These are phyloP conservation scores for Phytoseiulus persimilis DNA, from an alignment of 2,888 invertebrate genomes.

Conservation along the genomic window DNA sequence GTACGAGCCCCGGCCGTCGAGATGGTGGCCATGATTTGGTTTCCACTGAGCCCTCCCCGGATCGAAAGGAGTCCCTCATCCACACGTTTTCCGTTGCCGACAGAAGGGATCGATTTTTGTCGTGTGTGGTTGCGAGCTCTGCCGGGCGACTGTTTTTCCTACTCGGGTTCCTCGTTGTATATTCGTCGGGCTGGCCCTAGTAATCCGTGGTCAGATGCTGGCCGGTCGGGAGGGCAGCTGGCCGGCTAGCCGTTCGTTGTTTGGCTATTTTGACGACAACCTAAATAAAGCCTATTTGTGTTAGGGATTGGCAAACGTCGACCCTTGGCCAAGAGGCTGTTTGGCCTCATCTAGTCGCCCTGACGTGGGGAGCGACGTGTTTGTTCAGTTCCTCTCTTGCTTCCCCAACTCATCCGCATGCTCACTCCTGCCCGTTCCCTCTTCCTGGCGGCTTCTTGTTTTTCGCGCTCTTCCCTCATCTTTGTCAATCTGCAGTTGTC, in stretches of 20 bases:
- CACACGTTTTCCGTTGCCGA: background rate
- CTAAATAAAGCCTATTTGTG: conserved; percentile 39
- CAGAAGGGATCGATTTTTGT: background rate
- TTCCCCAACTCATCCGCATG: background rate
- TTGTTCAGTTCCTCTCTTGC: background rate
- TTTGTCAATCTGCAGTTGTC: background rate
- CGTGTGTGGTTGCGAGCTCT: background rate
- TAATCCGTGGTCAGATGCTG: background rate
- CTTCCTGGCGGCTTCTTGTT: background rate
- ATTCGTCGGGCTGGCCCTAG: background rate
- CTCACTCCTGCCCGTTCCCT: background rate
- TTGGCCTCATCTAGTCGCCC: background rate
- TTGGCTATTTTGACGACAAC: conserved; percentile 30
- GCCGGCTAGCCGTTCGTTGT: background rate
- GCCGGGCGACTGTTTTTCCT: background rate
- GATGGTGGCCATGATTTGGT: too few species aligned
- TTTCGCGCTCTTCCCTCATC: background rate
- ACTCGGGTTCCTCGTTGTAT: background rate
- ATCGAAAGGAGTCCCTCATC: background rate
- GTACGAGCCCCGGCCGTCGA: too few species aligned
- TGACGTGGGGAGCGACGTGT: background rate
- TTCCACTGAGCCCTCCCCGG: background rate
- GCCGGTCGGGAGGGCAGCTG: background rate
- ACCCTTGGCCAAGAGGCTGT: background rate
- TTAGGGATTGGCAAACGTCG: conserved; percentile 31